Percentiles rank a stretch among this genome's conserved stretches.
These are phyloP conservation scores for Creontiades dilutus DNA, from an alignment of 2,888 invertebrate genomes.

Conservation along the genomic window DNA sequence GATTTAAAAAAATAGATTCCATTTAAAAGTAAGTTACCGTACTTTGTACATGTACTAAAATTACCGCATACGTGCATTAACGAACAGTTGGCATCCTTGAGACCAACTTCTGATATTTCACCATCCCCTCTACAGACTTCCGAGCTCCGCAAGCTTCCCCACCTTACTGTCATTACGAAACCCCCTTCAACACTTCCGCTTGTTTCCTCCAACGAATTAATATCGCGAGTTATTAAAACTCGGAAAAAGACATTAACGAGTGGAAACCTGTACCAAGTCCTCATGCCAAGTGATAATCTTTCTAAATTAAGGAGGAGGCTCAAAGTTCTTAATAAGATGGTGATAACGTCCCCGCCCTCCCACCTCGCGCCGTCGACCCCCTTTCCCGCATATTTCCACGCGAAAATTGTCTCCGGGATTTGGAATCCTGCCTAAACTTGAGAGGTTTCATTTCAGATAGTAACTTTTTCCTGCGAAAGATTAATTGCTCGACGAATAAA, in stretches of 20 bases:
- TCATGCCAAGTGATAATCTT: conserved; percentile 58
- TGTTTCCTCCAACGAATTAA: conserved; percentile 10
- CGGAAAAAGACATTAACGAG: conserved; percentile 56
- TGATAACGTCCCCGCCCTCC: neutral
- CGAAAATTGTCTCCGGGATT: neutral
- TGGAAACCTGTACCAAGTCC: conserved; percentile 60
- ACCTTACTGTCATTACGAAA: neutral
- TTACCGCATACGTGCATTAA: too few species aligned
- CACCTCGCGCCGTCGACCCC: neutral
- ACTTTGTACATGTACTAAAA: too few species aligned
- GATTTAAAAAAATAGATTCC: too few species aligned
- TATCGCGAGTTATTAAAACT: conserved; percentile 63
- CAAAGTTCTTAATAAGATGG: conserved; percentile 50
- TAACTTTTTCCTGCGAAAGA: too few species aligned
- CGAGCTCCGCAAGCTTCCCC: neutral
- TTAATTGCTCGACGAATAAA: too few species aligned
- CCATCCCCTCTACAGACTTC: neutral
- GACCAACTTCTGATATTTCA: neutral
- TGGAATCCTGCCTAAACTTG: conserved; percentile 56
- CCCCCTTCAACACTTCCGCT: neutral
- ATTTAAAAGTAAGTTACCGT: too few species aligned
- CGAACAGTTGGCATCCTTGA: too few species aligned
- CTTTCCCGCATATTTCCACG: neutral
- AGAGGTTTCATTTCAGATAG: conserved; percentile 4
- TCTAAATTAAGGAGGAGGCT: conserved; percentile 39